Conservation (phyloP, 2,888 invertebrate species). For the Nemapogon koenigi region DNA sequence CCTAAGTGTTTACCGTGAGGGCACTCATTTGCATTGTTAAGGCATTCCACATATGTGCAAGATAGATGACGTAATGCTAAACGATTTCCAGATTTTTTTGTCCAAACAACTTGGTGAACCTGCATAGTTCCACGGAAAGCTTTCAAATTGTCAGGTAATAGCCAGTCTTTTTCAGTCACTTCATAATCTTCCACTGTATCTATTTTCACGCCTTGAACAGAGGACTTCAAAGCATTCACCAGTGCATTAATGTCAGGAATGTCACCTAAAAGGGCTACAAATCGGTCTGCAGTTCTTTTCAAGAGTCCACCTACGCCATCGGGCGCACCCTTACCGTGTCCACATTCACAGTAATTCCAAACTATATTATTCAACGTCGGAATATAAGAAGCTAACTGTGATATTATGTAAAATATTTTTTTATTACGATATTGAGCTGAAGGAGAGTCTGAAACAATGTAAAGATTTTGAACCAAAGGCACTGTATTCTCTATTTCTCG, state of each 20-base stretch:
- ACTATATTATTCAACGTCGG: conserved; percentile 12
- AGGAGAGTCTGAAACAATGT: conserved; percentile 11
- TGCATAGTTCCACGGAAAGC: background rate
- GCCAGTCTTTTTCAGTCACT: conserved; percentile 8
- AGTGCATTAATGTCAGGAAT: background rate
- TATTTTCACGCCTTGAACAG: background rate
- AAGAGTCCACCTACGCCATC: conserved; percentile 16
- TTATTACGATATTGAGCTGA: conserved; percentile 16
- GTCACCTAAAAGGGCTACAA: conserved; percentile 14
- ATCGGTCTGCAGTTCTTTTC: conserved; percentile 16
- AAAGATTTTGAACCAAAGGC: conserved; percentile 8
- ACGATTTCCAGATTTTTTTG: background rate
- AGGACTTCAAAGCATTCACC: background rate
- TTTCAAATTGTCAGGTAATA: conserved; percentile 4
- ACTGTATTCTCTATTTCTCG: conserved; percentile 8
- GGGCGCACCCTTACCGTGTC: conserved; percentile 19
- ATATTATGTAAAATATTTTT: conserved; percentile 13
- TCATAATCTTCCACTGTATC: conserved; percentile 7
- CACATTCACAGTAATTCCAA: conserved; percentile 17
- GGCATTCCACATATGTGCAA: background rate
- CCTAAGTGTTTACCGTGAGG: background rate
- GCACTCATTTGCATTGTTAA: background rate
- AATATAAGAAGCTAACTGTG: conserved; percentile 6
- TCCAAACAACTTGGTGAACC: background rate
- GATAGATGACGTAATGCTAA: background rate